Percentiles rank a stretch among this genome's conserved stretches.
These are phyloP conservation scores for Acromyrmex heyeri DNA, from an alignment of 1,140 invertebrate species.

Conservation along the genomic window DNA sequence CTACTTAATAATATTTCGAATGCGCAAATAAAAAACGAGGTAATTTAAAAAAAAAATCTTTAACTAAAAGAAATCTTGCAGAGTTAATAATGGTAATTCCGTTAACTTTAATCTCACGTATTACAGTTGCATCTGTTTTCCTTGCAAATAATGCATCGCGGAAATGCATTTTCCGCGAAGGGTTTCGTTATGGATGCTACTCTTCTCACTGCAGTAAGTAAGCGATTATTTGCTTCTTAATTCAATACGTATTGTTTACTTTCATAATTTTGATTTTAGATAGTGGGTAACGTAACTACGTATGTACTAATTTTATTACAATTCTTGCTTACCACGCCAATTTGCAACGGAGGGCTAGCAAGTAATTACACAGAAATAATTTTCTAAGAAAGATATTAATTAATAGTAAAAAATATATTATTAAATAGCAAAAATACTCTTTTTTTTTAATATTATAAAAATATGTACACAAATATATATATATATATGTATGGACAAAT, in stretches of 20 bases:
- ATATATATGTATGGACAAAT: background rate
- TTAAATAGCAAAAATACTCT: background rate
- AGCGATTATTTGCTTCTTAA: background rate
- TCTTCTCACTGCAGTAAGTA: constrained; percentile 74
- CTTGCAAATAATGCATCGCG: constrained; percentile 77
- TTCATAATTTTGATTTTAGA: constrained; percentile 44
- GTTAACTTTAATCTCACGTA: constrained; percentile 17
- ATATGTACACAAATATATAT: background rate
- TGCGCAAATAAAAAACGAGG: constrained; percentile 79
- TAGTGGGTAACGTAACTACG: constrained; percentile 1
- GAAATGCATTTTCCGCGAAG: constrained; percentile 75
- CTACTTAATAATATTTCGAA: constrained; percentile 63
- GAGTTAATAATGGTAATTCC: background rate
- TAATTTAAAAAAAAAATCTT: constrained; percentile 59
- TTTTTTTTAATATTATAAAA: background rate
- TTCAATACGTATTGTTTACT: background rate
- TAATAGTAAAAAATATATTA: background rate
- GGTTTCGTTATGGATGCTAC: constrained; percentile 70
- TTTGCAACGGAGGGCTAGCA: background rate
- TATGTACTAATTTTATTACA: constrained; percentile 79
- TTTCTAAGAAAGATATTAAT: background rate
- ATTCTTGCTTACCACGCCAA: constrained; percentile 58
- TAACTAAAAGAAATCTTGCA: background rate
- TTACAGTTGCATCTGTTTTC: constrained; percentile 79
- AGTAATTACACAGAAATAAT: background rate